Evolutionary conservation across 1,140 invertebrate genomes (phyloP).

Genomic region (Harpegnathos saltator): DNA sequence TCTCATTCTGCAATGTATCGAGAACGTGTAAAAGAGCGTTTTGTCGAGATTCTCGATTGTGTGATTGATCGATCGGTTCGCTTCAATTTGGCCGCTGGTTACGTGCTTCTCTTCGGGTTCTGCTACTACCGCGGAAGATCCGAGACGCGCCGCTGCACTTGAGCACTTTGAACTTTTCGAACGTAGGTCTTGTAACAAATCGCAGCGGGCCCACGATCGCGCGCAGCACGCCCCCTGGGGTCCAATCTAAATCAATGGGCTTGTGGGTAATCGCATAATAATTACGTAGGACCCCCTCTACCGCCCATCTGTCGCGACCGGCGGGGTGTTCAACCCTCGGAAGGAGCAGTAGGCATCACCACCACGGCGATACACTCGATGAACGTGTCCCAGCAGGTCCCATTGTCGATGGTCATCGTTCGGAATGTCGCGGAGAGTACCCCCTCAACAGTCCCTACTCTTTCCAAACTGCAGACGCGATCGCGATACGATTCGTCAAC

Average conservation of each 20-base stretch:
- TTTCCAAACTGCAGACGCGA: conserved; percentile 18
- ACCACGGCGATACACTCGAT: conserved; percentile 75
- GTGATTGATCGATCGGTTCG: no score
- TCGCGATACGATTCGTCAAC: conserved; percentile 42
- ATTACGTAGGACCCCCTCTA: conserved; percentile 84
- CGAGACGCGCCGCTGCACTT: not conserved
- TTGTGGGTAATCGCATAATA: conserved; percentile 86
- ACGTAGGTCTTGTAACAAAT: conserved; percentile 66
- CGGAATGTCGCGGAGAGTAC: conserved; percentile 62
- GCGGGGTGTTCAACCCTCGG: conserved; percentile 76
- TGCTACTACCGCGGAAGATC: not conserved
- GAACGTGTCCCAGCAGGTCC: conserved; percentile 82
- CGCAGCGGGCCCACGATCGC: conserved; percentile 57
- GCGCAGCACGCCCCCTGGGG: conserved; percentile 74
- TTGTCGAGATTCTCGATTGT: no score
- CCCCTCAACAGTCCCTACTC: conserved; percentile 23
- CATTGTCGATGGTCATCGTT: conserved; percentile 79
- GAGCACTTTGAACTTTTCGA: conserved; percentile 28
- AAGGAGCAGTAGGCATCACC: conserved; percentile 72
- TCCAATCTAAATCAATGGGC: conserved; percentile 85
- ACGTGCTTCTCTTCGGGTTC: not conserved
- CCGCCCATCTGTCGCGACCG: conserved; percentile 83
- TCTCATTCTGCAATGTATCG: no score
- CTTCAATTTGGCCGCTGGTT: no score
- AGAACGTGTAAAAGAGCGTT: no score